Percentiles rank a stretch among this genome's conserved stretches.
phyloP scores from a whole-genome alignment of 2,888 invertebrate species.

The Rotaria sp. region DNA sequence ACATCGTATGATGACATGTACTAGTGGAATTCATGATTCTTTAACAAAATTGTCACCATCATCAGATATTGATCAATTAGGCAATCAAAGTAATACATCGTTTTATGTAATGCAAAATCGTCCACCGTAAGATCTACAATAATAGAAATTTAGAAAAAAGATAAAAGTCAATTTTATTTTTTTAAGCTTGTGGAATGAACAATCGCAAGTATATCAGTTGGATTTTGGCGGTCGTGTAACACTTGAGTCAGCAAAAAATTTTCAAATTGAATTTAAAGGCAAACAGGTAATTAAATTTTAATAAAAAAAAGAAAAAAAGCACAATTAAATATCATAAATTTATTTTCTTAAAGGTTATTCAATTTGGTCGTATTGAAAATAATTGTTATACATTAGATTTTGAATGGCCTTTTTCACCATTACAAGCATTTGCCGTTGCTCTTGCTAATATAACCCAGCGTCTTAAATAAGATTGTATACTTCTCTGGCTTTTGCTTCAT shows the following conservation, averaged over 20 bases:
- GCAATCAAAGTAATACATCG: slow-evolving; percentile 54
- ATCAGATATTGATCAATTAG: not conserved
- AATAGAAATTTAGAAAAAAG: too few relatives aligned
- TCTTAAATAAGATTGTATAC: slow-evolving; percentile 64
- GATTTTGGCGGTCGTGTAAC: slow-evolving; percentile 98
- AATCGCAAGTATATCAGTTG: slow-evolving; percentile 93
- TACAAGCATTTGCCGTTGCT: slow-evolving; percentile 96
- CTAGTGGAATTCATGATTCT: not conserved
- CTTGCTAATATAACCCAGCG: slow-evolving; percentile 90
- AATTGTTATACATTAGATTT: slow-evolving; percentile 97
- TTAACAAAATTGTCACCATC: not conserved
- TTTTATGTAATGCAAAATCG: slow-evolving; percentile 96
- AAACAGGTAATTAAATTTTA: slow-evolving; percentile 69
- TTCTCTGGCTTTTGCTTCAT: not conserved
- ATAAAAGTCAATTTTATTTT: not conserved
- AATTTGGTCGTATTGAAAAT: slow-evolving; percentile 94
- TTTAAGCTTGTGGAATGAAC: slow-evolving; percentile 83
- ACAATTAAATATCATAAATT: not conserved
- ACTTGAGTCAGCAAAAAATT: slow-evolving; percentile 97
- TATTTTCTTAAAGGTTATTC: slow-evolving; percentile 63
- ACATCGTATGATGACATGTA: slow-evolving; percentile 31
- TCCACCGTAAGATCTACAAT: slow-evolving; percentile 60
- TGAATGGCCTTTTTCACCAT: slow-evolving; percentile 93
- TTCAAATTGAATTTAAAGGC: slow-evolving; percentile 91
- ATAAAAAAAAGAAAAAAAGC: too few relatives aligned